A percentile compares a stretch with the other conserved stretches of the same genome.
These are phyloP conservation scores for Temnothorax nylanderi DNA, from an alignment of 1,140 invertebrate genomes.

Conservation along the genomic window DNA sequence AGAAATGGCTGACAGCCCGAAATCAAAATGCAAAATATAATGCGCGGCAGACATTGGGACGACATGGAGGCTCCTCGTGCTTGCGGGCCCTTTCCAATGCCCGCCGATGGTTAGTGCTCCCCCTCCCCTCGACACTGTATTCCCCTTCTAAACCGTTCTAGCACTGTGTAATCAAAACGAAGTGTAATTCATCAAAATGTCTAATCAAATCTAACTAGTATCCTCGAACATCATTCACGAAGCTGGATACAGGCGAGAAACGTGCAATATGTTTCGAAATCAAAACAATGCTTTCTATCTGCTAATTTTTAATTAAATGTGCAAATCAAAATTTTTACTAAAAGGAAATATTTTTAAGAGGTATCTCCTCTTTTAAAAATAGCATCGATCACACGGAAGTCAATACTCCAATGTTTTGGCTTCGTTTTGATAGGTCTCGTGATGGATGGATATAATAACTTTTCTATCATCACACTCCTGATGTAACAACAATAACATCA, in stretches of 20 bases:
- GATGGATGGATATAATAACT: not conserved
- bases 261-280: conserved; percentile 1
- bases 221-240: conserved; percentile 19
- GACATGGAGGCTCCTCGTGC: conserved; percentile 20
- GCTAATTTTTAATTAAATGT: conserved; percentile 1
- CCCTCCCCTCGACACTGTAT: not conserved
- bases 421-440: not conserved
- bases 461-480: not conserved
- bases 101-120: conserved; percentile 70
- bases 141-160: conserved; percentile 19
- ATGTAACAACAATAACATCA: not conserved
- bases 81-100: conserved; percentile 70
- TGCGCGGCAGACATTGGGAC: conserved; percentile 66
- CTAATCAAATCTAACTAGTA: conserved; percentile 33
- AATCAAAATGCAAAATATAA: conserved; percentile 78
- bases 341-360: conserved; percentile 22
- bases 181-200: conserved; percentile 51
- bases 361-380: not conserved
- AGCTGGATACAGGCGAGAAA: conserved; percentile 67
- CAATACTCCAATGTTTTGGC: not conserved
- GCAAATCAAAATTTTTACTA: conserved; percentile 44
- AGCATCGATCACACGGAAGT: not conserved
- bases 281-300: conserved; percentile 18
- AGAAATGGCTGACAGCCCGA: conserved; percentile 75
- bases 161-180: conserved; percentile 38